Evolutionary conservation across 2,888 invertebrate genomes (phyloP).

Genomic region (Rotaria magnacalcarata): DNA sequence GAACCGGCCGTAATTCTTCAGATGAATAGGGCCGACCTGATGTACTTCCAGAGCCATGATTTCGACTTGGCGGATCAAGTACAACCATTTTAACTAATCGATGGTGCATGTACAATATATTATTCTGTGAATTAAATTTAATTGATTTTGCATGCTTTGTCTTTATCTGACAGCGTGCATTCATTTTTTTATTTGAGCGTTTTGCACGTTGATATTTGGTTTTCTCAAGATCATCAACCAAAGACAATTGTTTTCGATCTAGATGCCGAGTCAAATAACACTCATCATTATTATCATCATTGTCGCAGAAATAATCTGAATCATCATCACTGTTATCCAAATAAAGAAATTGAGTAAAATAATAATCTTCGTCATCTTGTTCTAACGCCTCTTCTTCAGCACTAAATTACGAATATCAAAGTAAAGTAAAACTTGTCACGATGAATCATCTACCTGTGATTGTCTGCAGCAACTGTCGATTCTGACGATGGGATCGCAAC

Average conservation of each 20-base stretch:
- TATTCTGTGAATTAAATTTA: background rate
- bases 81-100: background rate
- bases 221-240: background rate
- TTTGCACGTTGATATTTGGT: background rate
- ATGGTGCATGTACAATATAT: background rate
- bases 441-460: background rate
- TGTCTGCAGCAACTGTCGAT: background rate
- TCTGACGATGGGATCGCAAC: background rate
- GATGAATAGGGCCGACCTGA: background rate
- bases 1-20: background rate
- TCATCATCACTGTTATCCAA: background rate
- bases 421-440: no score
- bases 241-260: background rate
- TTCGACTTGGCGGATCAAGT: background rate
- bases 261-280: background rate
- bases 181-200: constrained; percentile 16
- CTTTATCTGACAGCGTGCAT: background rate
- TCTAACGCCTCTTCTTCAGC: background rate
- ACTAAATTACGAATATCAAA: no score
- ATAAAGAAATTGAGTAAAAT: background rate
- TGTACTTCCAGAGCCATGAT: background rate
- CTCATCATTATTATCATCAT: constrained; percentile 1
- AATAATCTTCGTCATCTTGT: background rate
- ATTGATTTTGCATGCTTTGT: background rate
- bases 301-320: background rate